These are phyloP conservation scores for Erpetoichthys calabaricus DNA, from an alignment of 2,797 vertebrate genomes.

Conservation along the genomic window DNA sequence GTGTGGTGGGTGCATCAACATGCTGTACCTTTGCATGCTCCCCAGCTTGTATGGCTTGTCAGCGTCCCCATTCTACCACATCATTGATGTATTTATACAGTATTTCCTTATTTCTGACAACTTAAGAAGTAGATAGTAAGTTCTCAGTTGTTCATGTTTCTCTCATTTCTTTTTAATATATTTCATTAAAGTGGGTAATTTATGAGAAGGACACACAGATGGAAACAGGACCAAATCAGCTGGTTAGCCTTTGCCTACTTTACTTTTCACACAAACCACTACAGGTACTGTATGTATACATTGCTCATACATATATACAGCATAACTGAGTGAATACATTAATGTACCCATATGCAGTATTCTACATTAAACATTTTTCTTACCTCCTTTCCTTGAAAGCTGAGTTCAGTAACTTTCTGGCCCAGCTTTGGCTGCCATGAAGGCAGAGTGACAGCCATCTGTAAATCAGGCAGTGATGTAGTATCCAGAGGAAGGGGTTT, in stretches of 20 bases:
- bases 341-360: neutral
- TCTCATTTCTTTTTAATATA: no score
- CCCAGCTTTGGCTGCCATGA: slow-evolving; percentile 77
- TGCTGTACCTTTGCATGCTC: no score
- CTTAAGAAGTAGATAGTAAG: no score
- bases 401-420: slow-evolving; percentile 74
- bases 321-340: no score
- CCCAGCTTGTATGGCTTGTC: no score
- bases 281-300: slow-evolving; percentile 6
- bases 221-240: neutral
- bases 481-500: slow-evolving; percentile 50
- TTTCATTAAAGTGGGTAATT: no score
- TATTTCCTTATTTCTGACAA: no score
- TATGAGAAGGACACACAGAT: neutral
- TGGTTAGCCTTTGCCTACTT: neutral
- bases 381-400: slow-evolving; percentile 85
- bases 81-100: no score
- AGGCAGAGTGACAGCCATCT: slow-evolving; percentile 50
- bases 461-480: slow-evolving; percentile 32
- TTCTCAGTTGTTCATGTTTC: no score
- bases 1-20: no score
- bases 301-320: neutral
- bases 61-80: no score
- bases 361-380: slow-evolving; percentile 20
- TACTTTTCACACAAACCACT: slow-evolving; percentile 2